Conservation (phyloP, 2,797 vertebrate genomes). For the Simalia tracyae region DNA sequence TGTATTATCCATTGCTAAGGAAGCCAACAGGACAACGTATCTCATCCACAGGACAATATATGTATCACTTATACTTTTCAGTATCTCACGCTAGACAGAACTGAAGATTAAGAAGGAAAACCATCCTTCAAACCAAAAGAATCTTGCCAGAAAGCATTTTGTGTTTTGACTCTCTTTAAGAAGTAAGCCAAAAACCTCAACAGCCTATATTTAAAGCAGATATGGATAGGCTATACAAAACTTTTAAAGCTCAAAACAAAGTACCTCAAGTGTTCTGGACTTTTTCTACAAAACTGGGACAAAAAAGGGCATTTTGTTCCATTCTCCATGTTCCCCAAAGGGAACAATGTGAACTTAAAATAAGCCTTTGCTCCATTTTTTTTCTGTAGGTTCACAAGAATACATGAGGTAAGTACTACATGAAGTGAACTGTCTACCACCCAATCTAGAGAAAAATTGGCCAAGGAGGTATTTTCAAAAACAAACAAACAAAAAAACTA, state of each 20-base stretch:
- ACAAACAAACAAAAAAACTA: not conserved
- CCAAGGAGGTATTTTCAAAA: not conserved
- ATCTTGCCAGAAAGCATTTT: not conserved
- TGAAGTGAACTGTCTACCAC: not conserved
- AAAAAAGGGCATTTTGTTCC: not conserved
- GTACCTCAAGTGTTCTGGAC: not conserved
- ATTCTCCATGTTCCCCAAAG: not conserved
- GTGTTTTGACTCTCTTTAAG: not conserved
- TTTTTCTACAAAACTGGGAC: not conserved
- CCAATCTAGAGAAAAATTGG: not conserved
- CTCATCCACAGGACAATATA: not conserved
- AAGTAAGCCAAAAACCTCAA: not conserved
- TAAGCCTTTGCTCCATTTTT: not conserved
- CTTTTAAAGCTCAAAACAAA: not conserved
- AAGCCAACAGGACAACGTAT: not conserved
- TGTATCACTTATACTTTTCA: not conserved
- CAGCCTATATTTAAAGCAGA: not conserved
- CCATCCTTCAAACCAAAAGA: too few species aligned
- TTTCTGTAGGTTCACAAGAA: not conserved
- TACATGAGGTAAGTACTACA: not conserved
- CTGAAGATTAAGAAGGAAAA: not conserved
- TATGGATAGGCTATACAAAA: not conserved
- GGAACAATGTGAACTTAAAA: not conserved
- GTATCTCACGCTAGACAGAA: not conserved
- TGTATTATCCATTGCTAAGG: not conserved